phyloP scores from a whole-genome alignment of 2,888 invertebrate species.

The Dinocampus coccinellae region DNA sequence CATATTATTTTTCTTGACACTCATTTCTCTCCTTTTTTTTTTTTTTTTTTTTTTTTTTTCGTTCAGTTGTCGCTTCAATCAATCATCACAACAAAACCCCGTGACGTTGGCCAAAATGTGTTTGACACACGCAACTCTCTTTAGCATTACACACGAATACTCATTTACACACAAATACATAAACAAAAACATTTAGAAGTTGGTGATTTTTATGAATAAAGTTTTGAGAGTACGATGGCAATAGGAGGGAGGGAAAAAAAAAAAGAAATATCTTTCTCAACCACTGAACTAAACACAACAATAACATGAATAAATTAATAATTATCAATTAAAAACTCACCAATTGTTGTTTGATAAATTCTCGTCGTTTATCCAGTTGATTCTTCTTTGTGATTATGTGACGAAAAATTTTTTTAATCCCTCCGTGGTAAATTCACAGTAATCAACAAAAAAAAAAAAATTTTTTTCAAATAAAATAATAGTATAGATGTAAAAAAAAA shows the following conservation, averaged over 20 bases:
- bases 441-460: background rate
- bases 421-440: background rate
- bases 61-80: background rate
- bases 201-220: too few species aligned
- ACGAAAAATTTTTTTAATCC: constrained; percentile 11
- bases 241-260: too few species aligned
- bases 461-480: too few species aligned
- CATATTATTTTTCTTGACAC: background rate
- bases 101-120: background rate
- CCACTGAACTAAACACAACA: too few species aligned
- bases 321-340: constrained; percentile 9
- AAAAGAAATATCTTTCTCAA: too few species aligned
- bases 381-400: background rate
- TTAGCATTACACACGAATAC: background rate
- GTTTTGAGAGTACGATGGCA: too few species aligned
- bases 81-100: constrained; percentile 1
- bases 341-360: background rate
- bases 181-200: background rate
- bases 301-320: background rate
- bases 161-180: background rate
- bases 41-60: background rate
- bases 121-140: background rate
- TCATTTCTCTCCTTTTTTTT: background rate
- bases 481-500: too few species aligned
- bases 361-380: background rate